Evolutionary conservation across 2,888 invertebrate genomes (phyloP).

Genomic region (Eudasyphora cyanicolor): DNA sequence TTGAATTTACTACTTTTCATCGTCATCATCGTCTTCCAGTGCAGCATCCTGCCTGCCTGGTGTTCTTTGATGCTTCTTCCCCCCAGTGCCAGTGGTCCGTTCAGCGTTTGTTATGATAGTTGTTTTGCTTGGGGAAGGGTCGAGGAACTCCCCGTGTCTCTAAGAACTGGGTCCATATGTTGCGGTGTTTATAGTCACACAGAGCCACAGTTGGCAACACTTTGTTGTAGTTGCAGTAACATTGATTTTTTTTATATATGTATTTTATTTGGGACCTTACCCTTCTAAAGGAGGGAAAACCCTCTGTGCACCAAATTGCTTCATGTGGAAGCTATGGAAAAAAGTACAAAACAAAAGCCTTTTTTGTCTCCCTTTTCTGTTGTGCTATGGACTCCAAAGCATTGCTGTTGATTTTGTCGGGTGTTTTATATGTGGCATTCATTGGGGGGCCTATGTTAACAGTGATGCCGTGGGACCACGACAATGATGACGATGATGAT

Average conservation of each 20-base stretch:
- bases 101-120: constrained; percentile 3
- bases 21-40: constrained; percentile 39
- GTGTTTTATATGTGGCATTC: constrained; percentile 41
- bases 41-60: constrained; percentile 23
- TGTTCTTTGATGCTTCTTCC: not conserved
- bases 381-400: constrained; percentile 53
- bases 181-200: constrained; percentile 48
- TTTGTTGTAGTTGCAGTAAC: constrained; percentile 61
- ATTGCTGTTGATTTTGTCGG: constrained; percentile 52
- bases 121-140: constrained; percentile 16
- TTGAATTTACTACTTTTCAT: constrained; percentile 46
- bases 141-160: constrained; percentile 45
- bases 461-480: not conserved
- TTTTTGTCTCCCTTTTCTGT: constrained; percentile 58
- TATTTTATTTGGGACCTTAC: constrained; percentile 25
- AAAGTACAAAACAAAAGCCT: constrained; percentile 59
- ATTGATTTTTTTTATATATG: constrained; percentile 53
- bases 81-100: constrained; percentile 6
- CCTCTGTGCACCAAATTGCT: constrained; percentile 16
- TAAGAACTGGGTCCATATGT: constrained; percentile 60
- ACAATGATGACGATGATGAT: constrained; percentile 39
- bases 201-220: constrained; percentile 64
- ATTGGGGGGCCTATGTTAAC: constrained; percentile 51
- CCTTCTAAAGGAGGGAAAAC: constrained; percentile 1
- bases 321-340: not conserved